Conservation (phyloP, 2,113 vertebrate genomes). For the Antechinus flavipes region DNA sequence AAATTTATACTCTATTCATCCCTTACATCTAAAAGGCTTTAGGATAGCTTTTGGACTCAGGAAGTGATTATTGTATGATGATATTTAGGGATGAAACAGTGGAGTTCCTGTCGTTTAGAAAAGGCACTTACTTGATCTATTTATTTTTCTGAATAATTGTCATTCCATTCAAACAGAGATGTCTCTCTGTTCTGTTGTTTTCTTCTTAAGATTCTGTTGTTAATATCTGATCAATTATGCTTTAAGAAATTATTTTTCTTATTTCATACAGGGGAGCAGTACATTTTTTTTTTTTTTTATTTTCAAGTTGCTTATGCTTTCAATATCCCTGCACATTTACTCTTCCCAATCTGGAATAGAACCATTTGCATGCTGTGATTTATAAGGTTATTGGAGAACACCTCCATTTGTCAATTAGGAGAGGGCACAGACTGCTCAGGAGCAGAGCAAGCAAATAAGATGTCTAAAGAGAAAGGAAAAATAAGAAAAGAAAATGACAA, state of each 20-base stretch:
- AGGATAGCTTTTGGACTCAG: conserved; percentile 56
- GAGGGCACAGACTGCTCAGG: conserved; percentile 59
- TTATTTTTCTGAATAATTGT: conserved; percentile 69
- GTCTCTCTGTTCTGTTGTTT: conserved; percentile 44
- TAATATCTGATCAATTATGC: conserved; percentile 65
- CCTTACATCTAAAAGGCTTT: conserved; percentile 50
- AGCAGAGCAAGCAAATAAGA: conserved; percentile 66
- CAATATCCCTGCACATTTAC: conserved; percentile 59
- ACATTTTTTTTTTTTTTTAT: conserved; percentile 37
- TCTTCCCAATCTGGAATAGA: conserved; percentile 39
- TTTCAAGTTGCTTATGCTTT: conserved; percentile 64
- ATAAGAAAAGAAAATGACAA: conserved; percentile 47
- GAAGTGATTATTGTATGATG: conserved; percentile 57
- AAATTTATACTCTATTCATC: conserved; percentile 45
- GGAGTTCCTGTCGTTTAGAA: conserved; percentile 69
- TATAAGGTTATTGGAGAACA: conserved; percentile 73
- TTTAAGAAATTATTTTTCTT: conserved; percentile 62
- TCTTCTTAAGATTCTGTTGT: conserved; percentile 71
- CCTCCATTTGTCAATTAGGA: conserved; percentile 73
- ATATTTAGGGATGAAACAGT: conserved; percentile 67
- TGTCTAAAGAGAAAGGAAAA: conserved; percentile 37
- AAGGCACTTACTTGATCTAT: conserved; percentile 50
- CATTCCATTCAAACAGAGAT: conserved; percentile 63
- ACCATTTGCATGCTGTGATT: conserved; percentile 70
- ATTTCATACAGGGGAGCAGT: conserved; percentile 51